Conservation (phyloP, 2,113 vertebrate genomes). For the Hemiscyllium ocellatum region DNA sequence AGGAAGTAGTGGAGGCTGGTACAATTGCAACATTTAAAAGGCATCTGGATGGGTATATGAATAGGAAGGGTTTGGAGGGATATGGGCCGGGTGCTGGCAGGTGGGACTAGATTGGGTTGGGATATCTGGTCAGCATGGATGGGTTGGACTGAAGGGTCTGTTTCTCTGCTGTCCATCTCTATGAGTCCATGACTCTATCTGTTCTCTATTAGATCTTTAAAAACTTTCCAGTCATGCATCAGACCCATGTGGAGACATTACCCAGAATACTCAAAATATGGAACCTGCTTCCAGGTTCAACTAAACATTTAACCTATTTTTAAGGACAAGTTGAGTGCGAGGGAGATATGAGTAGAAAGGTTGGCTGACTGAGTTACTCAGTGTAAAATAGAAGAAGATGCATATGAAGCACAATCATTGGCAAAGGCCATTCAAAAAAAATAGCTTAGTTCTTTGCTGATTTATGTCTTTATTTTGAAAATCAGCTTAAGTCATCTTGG, state of each 20-base stretch:
- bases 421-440: neutral
- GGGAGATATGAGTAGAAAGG: neutral
- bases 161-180: too few species aligned
- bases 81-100: too few species aligned
- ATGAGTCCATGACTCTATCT: neutral
- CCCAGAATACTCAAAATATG: neutral
- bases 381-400: neutral
- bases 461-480: neutral
- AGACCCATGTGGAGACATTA: neutral
- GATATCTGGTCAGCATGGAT: too few species aligned
- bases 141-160: too few species aligned
- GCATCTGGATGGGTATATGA: too few species aligned
- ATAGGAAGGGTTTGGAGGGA: too few species aligned
- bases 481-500: neutral
- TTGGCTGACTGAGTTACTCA: neutral
- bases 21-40: too few species aligned
- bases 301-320: neutral
- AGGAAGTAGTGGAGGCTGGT: too few species aligned
- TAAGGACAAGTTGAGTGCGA: neutral
- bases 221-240: neutral
- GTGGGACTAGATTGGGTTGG: too few species aligned
- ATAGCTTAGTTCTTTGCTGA: neutral
- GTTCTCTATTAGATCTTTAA: too few species aligned
- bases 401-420: neutral
- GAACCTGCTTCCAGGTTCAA: neutral